Evolutionary conservation across 2,888 invertebrate genomes (phyloP), one percentile per base, ranked within the genome.

Genomic region (Drosophila flavopinicola): DNA sequence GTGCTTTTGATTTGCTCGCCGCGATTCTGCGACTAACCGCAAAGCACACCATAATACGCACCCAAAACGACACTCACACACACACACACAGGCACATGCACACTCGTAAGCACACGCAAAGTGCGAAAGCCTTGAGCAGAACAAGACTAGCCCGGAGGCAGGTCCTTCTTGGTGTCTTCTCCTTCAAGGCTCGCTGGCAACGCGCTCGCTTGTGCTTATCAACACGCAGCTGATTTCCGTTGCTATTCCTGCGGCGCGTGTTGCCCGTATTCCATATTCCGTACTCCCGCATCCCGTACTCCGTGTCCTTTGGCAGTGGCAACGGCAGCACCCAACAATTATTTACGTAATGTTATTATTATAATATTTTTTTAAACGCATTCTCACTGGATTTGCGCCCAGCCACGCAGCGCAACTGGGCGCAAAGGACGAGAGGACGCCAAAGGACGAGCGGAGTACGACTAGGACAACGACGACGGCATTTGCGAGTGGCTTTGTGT

Each of bases 271-370:
- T 6, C 23, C 6, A 33, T 33, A 30, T 15, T 15, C 27, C 20
- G 49, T 9, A 1, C 38, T 3, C 37, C 37, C 37, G 3, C 38
- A 10, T 38, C 33, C n/a, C 24, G 42, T 10, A 11, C 41, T 17
- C 20, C 49, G 11, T n/a, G n/a, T n/a, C 30, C 67, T 45, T 35
- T 20, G 33, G n/a, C 47, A 45, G 17, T n/a, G 51, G 37, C 56
- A 52, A 33, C 61, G 53, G 41, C 60, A 65, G 82, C 87, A 85
- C 64, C 85, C 85, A 82, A 87, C 87, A 87, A 78, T 78, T 85
- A 88, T 79, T 88, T 88, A 86, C 88, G 76, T 84, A 87, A 88
- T 88, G 85, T 85, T 88, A 88, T 88, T 88, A 87, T 88, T 83
- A 83, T 87, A 83, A 83, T 83, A 83, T 87, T 87, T 88, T 88